phyloP scores from a whole-genome alignment of 2,797 vertebrate genomes.

The Takifugu ocellatus region DNA sequence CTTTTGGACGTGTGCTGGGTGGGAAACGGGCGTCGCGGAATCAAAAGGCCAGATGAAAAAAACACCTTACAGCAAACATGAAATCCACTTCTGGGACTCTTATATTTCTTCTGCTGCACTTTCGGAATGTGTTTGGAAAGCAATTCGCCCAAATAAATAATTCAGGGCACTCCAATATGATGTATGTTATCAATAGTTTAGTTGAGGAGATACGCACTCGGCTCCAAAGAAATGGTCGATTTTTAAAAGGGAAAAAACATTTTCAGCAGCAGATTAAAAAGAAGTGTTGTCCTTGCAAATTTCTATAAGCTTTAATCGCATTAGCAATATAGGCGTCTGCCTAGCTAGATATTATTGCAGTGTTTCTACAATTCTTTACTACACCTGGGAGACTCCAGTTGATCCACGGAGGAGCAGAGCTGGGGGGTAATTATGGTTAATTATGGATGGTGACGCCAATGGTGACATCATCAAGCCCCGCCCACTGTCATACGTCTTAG shows the following conservation, averaged over 20 bases:
- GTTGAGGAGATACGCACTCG: slow-evolving; percentile 1
- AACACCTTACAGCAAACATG: background rate
- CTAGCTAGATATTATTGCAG: background rate
- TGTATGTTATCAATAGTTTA: slow-evolving; percentile 9
- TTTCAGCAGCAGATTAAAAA: background rate
- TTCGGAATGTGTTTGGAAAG: slow-evolving; percentile 9
- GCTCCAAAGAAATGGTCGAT: slow-evolving; percentile 26
- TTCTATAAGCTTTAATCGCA: background rate
- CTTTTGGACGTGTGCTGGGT: background rate
- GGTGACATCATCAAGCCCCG: too few relatives aligned
- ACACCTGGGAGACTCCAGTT: too few relatives aligned
- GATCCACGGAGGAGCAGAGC: too few relatives aligned
- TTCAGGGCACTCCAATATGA: slow-evolving; percentile 7
- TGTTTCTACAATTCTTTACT: too few relatives aligned
- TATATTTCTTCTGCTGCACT: background rate
- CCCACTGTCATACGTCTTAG: too few relatives aligned
- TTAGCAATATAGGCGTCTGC: background rate
- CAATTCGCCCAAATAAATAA: slow-evolving; percentile 14
- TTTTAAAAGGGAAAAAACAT: slow-evolving; percentile 1
- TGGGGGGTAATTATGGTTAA: too few relatives aligned
- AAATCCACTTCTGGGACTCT: background rate
- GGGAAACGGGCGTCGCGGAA: background rate
- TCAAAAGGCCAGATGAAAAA: slow-evolving; percentile 1
- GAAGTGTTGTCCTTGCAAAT: slow-evolving; percentile 7
- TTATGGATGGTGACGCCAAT: too few relatives aligned